Base-by-base conservation (phyloP, 2,113 vertebrate species). In the Prionailurus bengalensis region DNA sequence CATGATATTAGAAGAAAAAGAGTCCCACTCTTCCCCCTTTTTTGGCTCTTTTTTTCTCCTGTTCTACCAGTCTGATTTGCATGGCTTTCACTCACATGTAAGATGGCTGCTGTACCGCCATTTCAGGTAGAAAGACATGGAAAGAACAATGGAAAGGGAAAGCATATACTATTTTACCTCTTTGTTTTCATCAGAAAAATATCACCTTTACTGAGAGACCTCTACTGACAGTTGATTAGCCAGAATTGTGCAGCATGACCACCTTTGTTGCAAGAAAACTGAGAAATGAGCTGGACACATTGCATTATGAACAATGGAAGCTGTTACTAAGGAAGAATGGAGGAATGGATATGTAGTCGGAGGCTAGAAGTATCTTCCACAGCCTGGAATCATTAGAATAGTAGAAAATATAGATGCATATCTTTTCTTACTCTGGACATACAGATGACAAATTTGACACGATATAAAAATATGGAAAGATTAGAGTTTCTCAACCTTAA, bases 21-120 rank as follows among this genome's bases (percentile, higher is more conserved):
- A 23, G 31, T 2, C 25, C 33, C 21, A 2, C 2, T 27, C 27
- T 12, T 42, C 21, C 31, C 5, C 9, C 21, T 61, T 61, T 23
- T 23, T 23, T 36, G 31, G 8, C 19, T 53, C 14, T 17, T 17
- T 51, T 61, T 66, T 68, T 9, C 45, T 31, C 11, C 65, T 53
- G 23, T 7, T 31, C 71, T 31, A 1, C 33, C 1, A 7, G 25
- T 3, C 12, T 15, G 19, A 58, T 3, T 3, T 8, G 2, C 23
- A 2, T 33, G 19, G 4, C 33, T 51, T 73, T 66, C 51, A 63
- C 4, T 11, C 7, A 6, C 3, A 0, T 10, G 23, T n/a, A 19
- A 12, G 1, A 23, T 6, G 21, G 4, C 16, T 31, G 21, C 13
- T 48, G 6, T 23, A 33, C 11, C 1, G 58, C 17, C 42, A 48